Base-by-base conservation (phyloP, 2,888 invertebrate species). In the Hydrotaea diabolus region DNA sequence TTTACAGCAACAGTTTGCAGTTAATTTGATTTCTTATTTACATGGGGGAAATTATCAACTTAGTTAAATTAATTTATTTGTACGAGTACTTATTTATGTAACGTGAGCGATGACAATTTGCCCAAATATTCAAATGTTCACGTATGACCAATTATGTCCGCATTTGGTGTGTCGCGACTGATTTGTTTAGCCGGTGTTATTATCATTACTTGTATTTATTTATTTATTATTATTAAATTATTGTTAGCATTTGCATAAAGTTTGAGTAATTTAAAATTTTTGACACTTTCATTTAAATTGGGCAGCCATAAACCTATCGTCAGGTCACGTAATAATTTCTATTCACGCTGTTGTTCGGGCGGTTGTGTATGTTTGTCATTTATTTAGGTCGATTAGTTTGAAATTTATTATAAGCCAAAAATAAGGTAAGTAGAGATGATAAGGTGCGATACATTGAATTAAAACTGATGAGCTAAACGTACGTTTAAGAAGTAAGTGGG, bases 291-390 rank as follows among this genome's bases (percentile, higher is more conserved):
- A 64, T 71, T 72, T 19, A 39, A 73, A 69, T 74, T 46, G 19
- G 13, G 13, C 5, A 11, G 46, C 21, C 74, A 62, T 74, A 59
- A 57, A 43, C 15, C n/a, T n/a, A n/a, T n/a, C 39, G 11, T 46
- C 36, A 31, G n/a, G 83, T 82, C 85, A 85, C 85, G 85, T 85
- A 85, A 39, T 79, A 55, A 13, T 4, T 11, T 69, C 8, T 46
- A 23, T 39, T 66, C 46, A 72, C 72, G 55, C 31, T 31, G 11
- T 4, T 36, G 62, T 31, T n/a, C n/a, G n/a, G n/a, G n/a, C n/a
- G n/a, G n/a, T n/a, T n/a, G n/a, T 75, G 62, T 69, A 72, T 80
- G 71, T 75, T 77, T 69, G 19, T 23, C 71, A 64, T 75, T 83
- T 59, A 57, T 69, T 59, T 43, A 53, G 26, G 53, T 64, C 46